These are phyloP conservation scores for Ellobius talpinus DNA, from an alignment of 2,113 vertebrate genomes.

Conservation along the genomic window DNA sequence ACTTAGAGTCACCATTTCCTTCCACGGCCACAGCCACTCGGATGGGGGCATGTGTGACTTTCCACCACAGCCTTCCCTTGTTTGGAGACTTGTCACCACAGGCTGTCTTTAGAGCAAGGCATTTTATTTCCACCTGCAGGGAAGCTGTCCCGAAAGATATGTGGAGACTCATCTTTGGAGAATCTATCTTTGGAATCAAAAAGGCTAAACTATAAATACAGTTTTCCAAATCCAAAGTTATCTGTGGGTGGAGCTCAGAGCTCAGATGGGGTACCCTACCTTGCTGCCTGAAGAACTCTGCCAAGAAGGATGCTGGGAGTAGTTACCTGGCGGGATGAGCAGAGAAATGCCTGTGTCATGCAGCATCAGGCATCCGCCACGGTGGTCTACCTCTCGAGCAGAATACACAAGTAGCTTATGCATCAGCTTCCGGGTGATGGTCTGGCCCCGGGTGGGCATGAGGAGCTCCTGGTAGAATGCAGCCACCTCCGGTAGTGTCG, in stretches of 20 bases:
- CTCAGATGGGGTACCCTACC: rapidly evolving
- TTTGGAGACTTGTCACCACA: background rate
- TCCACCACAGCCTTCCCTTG: background rate
- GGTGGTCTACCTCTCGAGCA: slow-evolving; percentile 76
- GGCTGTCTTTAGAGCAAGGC: background rate
- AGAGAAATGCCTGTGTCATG: slow-evolving; percentile 75
- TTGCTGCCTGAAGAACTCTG: rapidly evolving
- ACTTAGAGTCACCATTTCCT: background rate
- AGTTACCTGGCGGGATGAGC: slow-evolving; percentile 74
- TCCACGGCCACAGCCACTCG: background rate
- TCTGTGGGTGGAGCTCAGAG: background rate
- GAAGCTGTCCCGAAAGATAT: slow-evolving; percentile 1
- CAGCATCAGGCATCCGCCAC: slow-evolving; percentile 66
- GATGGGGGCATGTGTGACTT: background rate
- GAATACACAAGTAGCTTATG: slow-evolving; percentile 79
- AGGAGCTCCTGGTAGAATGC: slow-evolving; percentile 79
- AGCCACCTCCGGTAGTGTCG: slow-evolving; percentile 57
- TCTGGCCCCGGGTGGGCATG: slow-evolving; percentile 75
- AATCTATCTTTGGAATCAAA: background rate
- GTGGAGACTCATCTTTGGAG: background rate
- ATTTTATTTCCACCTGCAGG: background rate
- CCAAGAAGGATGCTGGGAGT: background rate
- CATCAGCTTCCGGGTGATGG: slow-evolving; percentile 68
- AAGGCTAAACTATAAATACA: background rate
- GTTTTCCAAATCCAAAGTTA: background rate